Conservation (phyloP, 2,113 vertebrate genomes). For the Leptobrachium leishanense region DNA sequence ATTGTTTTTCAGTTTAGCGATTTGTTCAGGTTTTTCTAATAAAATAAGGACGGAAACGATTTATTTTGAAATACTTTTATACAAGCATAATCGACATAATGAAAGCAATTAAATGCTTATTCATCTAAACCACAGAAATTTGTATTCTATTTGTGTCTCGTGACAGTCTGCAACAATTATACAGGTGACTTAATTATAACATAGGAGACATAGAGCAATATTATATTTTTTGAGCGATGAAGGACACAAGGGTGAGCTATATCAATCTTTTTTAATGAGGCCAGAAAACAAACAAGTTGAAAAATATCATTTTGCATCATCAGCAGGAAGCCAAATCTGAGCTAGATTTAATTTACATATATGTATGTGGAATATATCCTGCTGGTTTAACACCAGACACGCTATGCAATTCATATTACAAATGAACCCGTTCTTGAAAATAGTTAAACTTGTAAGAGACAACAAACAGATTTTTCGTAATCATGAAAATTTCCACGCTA, state of each 20-base stretch:
- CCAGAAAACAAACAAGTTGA: conserved; percentile 31
- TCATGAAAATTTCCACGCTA: too few relatives aligned
- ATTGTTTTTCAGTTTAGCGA: too few relatives aligned
- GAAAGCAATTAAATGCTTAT: too few relatives aligned
- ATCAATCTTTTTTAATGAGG: conserved; percentile 48
- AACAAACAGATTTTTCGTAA: too few relatives aligned
- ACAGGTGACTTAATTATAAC: conserved; percentile 41
- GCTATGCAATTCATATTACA: conserved; percentile 10
- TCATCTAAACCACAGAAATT: too few relatives aligned
- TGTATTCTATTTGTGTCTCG: not conserved
- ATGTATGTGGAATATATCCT: conserved; percentile 15
- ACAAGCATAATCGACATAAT: too few relatives aligned
- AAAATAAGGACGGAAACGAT: too few relatives aligned
- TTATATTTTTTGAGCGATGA: conserved; percentile 35
- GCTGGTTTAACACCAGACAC: conserved; percentile 17
- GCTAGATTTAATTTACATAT: conserved; percentile 31
- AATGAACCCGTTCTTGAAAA: conserved; percentile 11
- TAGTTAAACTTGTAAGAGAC: not conserved
- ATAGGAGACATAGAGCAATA: conserved; percentile 12
- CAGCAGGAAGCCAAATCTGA: conserved; percentile 35
- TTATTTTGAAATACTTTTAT: too few relatives aligned
- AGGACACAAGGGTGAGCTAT: conserved; percentile 40
- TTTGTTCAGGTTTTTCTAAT: too few relatives aligned
- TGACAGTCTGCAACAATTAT: conserved; percentile 22
- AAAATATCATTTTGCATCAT: conserved; percentile 21